Percentiles rank a stretch among this genome's conserved stretches.
Conservation (phyloP, 1,140 invertebrate species). For the Ips nitidus region DNA sequence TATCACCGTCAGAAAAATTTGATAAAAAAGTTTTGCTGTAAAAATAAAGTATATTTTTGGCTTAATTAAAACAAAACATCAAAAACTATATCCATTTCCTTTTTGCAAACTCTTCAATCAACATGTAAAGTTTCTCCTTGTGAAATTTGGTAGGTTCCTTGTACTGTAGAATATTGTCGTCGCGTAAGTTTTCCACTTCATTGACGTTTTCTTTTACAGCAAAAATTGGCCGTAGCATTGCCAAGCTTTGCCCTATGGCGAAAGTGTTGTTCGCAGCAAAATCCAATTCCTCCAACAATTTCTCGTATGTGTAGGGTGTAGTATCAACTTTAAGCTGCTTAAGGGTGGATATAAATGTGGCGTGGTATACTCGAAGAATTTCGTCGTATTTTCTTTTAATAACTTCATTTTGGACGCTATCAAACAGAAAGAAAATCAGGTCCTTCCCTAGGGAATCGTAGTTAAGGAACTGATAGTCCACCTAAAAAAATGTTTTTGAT, state of each 20-base stretch:
- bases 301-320: conserved; percentile 31
- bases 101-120: conserved; percentile 28
- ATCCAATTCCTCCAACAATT: conserved; percentile 34
- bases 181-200: conserved; percentile 17
- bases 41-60: not conserved
- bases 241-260: conserved; percentile 36
- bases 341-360: conserved; percentile 43
- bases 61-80: not conserved
- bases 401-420: conserved; percentile 53
- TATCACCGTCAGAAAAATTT: no score
- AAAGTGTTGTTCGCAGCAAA: conserved; percentile 2
- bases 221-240: conserved; percentile 36
- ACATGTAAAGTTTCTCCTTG: conserved; percentile 17
- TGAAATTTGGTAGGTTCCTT: conserved; percentile 8
- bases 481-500: not conserved
- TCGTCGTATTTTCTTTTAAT: conserved; percentile 51
- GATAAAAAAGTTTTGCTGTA: no score
- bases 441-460: conserved; percentile 57
- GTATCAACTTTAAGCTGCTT: conserved; percentile 36
- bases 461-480: conserved; percentile 61
- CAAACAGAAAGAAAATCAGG: conserved; percentile 59
- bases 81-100: conserved; percentile 25
- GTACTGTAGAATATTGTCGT: conserved; percentile 1
- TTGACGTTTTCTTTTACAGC: conserved; percentile 14
- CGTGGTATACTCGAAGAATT: conserved; percentile 54